A percentile compares a stretch with the other conserved stretches of the same genome.
phyloP scores from a whole-genome alignment of 2,797 vertebrate genomes.

The Corythornis leucogaster region DNA sequence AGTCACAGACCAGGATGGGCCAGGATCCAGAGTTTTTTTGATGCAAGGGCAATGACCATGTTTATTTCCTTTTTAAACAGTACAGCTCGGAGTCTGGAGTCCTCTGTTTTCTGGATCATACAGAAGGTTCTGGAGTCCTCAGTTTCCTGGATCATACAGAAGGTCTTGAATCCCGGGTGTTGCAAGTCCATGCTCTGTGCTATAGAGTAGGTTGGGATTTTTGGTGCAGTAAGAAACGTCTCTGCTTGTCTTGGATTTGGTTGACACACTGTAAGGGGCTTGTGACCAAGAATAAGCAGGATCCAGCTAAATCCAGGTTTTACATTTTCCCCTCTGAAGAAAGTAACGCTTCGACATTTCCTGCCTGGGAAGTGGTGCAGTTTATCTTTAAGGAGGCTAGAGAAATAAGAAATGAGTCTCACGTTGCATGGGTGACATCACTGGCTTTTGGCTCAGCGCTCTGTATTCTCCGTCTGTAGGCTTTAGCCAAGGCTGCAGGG shows the following conservation, averaged over 20 bases:
- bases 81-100: background rate
- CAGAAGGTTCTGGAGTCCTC: background rate
- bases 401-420: slow-evolving; percentile 90
- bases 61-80: background rate
- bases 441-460: slow-evolving; percentile 83
- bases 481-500: slow-evolving; percentile 83
- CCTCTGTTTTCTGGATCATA: background rate
- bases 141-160: background rate
- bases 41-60: background rate
- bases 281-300: background rate
- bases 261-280: background rate
- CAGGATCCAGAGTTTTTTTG: background rate
- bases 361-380: slow-evolving; percentile 75
- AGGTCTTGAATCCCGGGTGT: background rate
- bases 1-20: background rate
- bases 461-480: slow-evolving; percentile 79
- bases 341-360: slow-evolving; percentile 58
- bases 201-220: background rate
- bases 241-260: background rate
- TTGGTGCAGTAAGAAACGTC: slow-evolving; percentile 11
- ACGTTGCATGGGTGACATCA: slow-evolving; percentile 91
- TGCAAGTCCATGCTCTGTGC: background rate
- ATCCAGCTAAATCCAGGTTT: slow-evolving; percentile 53
- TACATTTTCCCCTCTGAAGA: slow-evolving; percentile 43
- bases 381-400: slow-evolving; percentile 89